These are phyloP conservation scores for Caenorhabditis remanei DNA, from an alignment of 1,140 invertebrate species.

Conservation along the genomic window DNA sequence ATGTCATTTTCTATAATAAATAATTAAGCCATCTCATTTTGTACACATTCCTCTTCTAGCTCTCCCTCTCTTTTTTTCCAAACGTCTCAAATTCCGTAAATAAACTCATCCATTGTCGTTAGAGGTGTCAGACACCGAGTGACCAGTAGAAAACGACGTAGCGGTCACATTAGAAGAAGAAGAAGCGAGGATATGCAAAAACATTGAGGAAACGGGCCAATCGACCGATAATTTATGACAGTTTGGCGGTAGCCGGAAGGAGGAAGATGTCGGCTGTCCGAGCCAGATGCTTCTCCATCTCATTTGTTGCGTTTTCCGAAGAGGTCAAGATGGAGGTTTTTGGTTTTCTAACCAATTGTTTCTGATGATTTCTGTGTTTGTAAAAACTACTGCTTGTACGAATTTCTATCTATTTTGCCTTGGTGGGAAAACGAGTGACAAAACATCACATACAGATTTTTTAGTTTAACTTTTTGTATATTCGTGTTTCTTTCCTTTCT, in stretches of 20 bases:
- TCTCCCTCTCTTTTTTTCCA: neutral
- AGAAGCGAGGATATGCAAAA: slow-evolving; percentile 36
- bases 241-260: slow-evolving; percentile 28
- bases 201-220: slow-evolving; percentile 30
- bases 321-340: neutral
- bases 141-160: slow-evolving; percentile 2
- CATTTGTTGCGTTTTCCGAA: slow-evolving; percentile 9
- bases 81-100: slow-evolving; percentile 22
- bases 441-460: too few relatives aligned
- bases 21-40: neutral
- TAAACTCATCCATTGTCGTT: slow-evolving; percentile 44
- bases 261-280: slow-evolving; percentile 30
- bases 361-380: neutral
- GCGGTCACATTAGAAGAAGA: slow-evolving; percentile 42
- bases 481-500: too few relatives aligned
- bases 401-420: too few relatives aligned
- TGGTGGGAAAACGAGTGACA: too few relatives aligned
- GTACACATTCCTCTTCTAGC: neutral
- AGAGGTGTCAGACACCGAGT: slow-evolving; percentile 47
- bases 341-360: neutral
- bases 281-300: slow-evolving; percentile 44
- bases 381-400: neutral
- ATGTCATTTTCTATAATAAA: neutral
- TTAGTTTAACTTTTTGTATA: too few relatives aligned
- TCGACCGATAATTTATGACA: slow-evolving; percentile 54